A percentile compares a stretch with the other conserved stretches of the same genome.
Evolutionary conservation across 1,140 invertebrate species (phyloP).

Genomic region (Coenobita brevimanus): DNA sequence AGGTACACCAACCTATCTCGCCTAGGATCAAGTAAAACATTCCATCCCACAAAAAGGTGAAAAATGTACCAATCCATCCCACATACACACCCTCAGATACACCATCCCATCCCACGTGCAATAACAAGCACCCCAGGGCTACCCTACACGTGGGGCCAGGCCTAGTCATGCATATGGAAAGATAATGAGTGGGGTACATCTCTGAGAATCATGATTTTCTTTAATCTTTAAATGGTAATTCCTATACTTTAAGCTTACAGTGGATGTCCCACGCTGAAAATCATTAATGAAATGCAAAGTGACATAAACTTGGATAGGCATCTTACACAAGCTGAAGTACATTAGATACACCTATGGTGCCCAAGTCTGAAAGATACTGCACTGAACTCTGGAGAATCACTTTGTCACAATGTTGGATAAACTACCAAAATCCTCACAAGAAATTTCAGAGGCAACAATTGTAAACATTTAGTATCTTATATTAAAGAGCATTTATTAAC

Average conservation of each 20-base stretch:
- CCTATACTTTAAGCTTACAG: not conserved
- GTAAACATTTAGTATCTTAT: slow-evolving; percentile 38
- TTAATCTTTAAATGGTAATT: slow-evolving; percentile 30
- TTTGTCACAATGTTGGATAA: slow-evolving; percentile 46
- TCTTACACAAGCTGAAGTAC: slow-evolving; percentile 37
- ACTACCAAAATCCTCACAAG: slow-evolving; percentile 51
- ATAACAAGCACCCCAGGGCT: too few species aligned
- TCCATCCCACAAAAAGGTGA: too few species aligned
- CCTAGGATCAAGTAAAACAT: too few species aligned
- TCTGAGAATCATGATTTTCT: slow-evolving; percentile 49
- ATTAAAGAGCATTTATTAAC: slow-evolving; percentile 51
- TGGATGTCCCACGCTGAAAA: slow-evolving; percentile 50
- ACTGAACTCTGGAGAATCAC: not conserved
- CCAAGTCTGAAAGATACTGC: not conserved
- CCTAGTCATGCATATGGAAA: slow-evolving; percentile 40
- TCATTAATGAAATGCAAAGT: slow-evolving; percentile 44
- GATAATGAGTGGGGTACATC: slow-evolving; percentile 27
- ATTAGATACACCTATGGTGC: slow-evolving; percentile 26
- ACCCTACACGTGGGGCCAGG: not conserved
- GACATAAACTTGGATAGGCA: slow-evolving; percentile 37
- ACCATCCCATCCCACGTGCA: too few species aligned
- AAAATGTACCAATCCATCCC: too few species aligned
- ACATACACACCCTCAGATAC: too few species aligned
- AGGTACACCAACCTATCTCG: too few species aligned
- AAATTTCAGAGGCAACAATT: slow-evolving; percentile 23